These are phyloP conservation scores for Sarcophaga bullata DNA, from an alignment of 1,140 invertebrate species.

Conservation along the genomic window DNA sequence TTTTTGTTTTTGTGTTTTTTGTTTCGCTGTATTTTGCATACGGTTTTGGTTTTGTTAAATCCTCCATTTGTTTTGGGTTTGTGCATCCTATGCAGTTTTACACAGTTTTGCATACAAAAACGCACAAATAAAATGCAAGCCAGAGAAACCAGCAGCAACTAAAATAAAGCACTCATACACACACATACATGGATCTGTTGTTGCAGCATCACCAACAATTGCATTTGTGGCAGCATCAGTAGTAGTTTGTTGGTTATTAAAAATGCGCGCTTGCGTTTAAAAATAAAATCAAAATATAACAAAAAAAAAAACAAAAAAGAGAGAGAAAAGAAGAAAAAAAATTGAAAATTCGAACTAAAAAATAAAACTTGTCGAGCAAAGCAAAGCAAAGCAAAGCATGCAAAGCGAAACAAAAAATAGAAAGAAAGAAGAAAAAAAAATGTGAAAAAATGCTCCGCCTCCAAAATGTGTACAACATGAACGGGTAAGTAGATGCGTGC, in stretches of 20 bases:
- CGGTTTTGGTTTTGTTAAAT: not conserved
- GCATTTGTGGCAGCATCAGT: not conserved
- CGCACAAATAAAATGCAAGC: too few relatives aligned
- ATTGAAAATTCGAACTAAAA: slow-evolving; percentile 49
- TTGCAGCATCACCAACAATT: slow-evolving; percentile 1
- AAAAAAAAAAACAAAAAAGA: not conserved
- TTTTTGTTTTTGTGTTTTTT: not conserved
- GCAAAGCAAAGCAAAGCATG: too few relatives aligned
- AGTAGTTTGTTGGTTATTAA: slow-evolving; percentile 50
- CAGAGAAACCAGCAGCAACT: not conserved
- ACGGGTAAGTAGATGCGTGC: slow-evolving; percentile 39
- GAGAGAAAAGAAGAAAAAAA: not conserved
- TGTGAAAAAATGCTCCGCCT: slow-evolving; percentile 60
- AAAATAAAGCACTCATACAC: not conserved
- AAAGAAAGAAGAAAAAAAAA: not conserved
- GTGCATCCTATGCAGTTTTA: slow-evolving; percentile 40
- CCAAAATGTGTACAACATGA: slow-evolving; percentile 36
- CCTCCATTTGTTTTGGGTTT: slow-evolving; percentile 40
- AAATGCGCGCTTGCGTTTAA: slow-evolving; percentile 65
- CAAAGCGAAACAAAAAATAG: not conserved
- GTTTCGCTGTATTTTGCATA: not conserved
- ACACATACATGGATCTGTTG: not conserved
- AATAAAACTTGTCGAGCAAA: slow-evolving; percentile 41
- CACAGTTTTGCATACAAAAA: too few relatives aligned
- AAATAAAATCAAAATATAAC: too few relatives aligned